Evolutionary conservation across 2,113 vertebrate genomes (phyloP).

Genomic region (Cyphomyrus plagiostoma): DNA sequence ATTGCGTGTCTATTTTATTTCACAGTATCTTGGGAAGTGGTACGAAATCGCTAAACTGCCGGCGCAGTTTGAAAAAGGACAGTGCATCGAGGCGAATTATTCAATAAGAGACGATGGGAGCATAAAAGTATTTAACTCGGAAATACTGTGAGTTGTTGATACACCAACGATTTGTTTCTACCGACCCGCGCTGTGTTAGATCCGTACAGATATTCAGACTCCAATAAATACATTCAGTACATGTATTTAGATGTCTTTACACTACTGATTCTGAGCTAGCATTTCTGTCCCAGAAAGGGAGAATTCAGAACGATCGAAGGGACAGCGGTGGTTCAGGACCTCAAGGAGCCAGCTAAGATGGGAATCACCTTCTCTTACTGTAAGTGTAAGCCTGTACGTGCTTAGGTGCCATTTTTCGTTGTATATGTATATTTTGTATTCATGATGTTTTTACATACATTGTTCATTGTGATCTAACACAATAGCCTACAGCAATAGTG

Average conservation of each 20-base stretch:
- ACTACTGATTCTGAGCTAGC: not conserved
- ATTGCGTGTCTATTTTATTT: slow-evolving; percentile 17
- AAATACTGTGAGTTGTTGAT: slow-evolving; percentile 56
- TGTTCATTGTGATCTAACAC: not conserved
- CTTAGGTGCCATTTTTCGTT: not conserved
- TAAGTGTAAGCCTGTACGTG: slow-evolving; percentile 47
- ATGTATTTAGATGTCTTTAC: not conserved
- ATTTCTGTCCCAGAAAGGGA: slow-evolving; percentile 54
- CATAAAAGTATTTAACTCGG: slow-evolving; percentile 56
- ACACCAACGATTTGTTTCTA: not conserved
- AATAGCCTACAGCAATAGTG: not conserved
- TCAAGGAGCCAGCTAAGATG: slow-evolving; percentile 76
- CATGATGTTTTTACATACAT: not conserved
- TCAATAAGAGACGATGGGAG: slow-evolving; percentile 50
- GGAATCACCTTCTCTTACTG: slow-evolving; percentile 75
- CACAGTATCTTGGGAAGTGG: slow-evolving; percentile 68
- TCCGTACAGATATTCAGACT: not conserved
- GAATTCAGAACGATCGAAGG: slow-evolving; percentile 67
- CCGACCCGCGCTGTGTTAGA: not conserved
- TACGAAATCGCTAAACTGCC: slow-evolving; percentile 66
- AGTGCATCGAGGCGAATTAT: slow-evolving; percentile 66
- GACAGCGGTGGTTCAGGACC: slow-evolving; percentile 62
- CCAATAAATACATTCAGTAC: not conserved
- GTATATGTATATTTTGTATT: not conserved
- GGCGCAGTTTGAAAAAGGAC: slow-evolving; percentile 63